phyloP scores from a whole-genome alignment of 2,888 invertebrate genomes.

The Tubulanus polymorphus region DNA sequence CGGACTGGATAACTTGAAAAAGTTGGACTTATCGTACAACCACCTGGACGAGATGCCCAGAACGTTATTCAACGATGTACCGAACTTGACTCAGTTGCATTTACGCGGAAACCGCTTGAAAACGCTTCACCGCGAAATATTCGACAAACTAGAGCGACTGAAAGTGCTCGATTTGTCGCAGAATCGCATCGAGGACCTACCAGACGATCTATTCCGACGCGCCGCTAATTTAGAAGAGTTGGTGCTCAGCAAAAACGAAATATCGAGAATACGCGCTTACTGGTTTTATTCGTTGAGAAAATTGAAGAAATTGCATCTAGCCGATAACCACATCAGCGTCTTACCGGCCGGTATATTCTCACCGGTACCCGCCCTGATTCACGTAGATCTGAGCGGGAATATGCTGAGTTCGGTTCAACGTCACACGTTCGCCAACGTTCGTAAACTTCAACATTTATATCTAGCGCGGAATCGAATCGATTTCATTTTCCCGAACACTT shows the following conservation, averaged over 20 bases:
- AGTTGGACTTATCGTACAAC: neutral
- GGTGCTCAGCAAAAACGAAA: constrained; percentile 25
- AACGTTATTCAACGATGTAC: neutral
- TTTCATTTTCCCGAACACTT: neutral
- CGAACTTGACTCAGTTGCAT: neutral
- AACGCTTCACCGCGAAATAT: neutral
- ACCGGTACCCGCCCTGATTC: neutral
- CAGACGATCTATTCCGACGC: neutral
- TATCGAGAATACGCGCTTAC: constrained; percentile 22
- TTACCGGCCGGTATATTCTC: neutral
- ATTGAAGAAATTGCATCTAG: constrained; percentile 23
- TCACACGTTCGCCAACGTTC: neutral
- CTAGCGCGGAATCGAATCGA: neutral
- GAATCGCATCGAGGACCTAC: neutral
- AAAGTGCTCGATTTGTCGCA: neutral
- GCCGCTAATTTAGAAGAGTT: constrained; percentile 20
- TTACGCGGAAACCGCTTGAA: neutral
- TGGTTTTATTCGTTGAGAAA: constrained; percentile 24
- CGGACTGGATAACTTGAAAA: neutral
- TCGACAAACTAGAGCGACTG: neutral
- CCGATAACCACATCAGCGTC: constrained; percentile 22
- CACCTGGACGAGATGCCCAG: neutral
- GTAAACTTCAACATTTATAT: neutral
- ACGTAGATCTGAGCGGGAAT: neutral
- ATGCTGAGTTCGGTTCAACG: neutral